Percentiles rank a stretch among this genome's conserved stretches.
phyloP scores from a whole-genome alignment of 1,140 invertebrate genomes.

The Papilio polyxenes region DNA sequence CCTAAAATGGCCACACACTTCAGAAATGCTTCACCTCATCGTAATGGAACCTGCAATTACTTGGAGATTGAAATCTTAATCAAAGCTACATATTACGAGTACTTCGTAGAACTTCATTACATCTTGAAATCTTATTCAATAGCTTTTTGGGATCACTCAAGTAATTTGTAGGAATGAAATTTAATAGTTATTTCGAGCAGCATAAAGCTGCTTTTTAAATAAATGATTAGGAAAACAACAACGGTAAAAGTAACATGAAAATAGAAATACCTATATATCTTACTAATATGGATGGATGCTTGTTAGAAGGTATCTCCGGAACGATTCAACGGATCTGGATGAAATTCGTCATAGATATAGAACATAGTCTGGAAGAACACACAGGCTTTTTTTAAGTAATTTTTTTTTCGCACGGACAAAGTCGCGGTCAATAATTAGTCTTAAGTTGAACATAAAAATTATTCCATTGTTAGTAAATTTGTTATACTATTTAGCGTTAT shows the following conservation, averaged over 20 bases:
- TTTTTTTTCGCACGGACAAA: too few relatives aligned
- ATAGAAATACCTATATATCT: too few relatives aligned
- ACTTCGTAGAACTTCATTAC: neutral
- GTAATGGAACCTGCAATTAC: constrained; percentile 17
- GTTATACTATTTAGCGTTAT: neutral
- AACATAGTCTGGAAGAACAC: too few relatives aligned
- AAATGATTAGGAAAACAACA: too few relatives aligned
- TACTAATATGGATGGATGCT: too few relatives aligned
- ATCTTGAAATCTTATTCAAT: neutral
- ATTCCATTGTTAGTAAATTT: neutral
- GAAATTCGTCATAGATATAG: too few relatives aligned
- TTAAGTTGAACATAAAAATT: neutral
- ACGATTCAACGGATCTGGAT: too few relatives aligned
- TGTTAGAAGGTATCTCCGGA: too few relatives aligned
- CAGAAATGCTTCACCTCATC: neutral
- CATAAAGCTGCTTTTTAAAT: neutral
- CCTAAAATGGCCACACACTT: neutral
- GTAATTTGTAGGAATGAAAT: neutral
- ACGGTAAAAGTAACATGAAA: too few relatives aligned
- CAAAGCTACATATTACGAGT: neutral
- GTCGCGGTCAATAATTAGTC: neutral
- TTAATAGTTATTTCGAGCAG: neutral
- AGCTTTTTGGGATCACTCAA: neutral
- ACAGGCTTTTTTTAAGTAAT: too few relatives aligned
- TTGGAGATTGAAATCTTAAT: constrained; percentile 3